A percentile compares a stretch with the other conserved stretches of the same genome.
Evolutionary conservation across 2,797 vertebrate species (phyloP).

Genomic region (Sardinella longiceps): DNA sequence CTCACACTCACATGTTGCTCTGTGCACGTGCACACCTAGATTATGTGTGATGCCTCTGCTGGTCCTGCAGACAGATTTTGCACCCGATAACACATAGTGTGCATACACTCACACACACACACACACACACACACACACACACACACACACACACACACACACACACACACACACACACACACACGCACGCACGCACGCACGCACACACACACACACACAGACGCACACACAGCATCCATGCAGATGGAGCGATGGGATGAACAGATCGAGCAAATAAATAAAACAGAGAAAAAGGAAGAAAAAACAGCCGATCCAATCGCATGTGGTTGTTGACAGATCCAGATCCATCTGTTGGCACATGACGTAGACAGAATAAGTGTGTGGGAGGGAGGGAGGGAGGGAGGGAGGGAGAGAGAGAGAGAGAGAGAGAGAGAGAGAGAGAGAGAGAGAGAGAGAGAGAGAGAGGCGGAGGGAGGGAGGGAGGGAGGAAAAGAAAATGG

Average conservation of each 20-base stretch:
- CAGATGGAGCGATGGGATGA: conserved; percentile 6
- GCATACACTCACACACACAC: background rate
- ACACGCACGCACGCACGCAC: background rate
- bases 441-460: background rate
- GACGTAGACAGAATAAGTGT: background rate
- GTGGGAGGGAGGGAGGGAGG: background rate
- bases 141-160: too few relatives aligned
- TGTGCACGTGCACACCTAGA: background rate
- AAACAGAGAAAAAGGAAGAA: background rate
- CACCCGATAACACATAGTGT: background rate
- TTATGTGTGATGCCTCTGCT: background rate
- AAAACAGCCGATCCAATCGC: background rate
- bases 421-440: background rate
- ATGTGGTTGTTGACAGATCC: background rate
- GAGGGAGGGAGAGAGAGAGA: background rate
- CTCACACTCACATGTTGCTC: background rate
- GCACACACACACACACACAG: background rate
- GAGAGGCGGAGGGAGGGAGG: too few relatives aligned
- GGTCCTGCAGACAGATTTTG: background rate
- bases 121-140: too few relatives aligned
- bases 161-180: background rate
- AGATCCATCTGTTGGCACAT: conserved; percentile 6
- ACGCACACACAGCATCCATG: background rate
- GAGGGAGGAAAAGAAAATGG: background rate
- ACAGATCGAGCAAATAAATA: background rate